A percentile compares a stretch with the other conserved stretches of the same genome.
These are phyloP conservation scores for Theropithecus gelada DNA, from an alignment of 2,113 vertebrate genomes.

Conservation along the genomic window DNA sequence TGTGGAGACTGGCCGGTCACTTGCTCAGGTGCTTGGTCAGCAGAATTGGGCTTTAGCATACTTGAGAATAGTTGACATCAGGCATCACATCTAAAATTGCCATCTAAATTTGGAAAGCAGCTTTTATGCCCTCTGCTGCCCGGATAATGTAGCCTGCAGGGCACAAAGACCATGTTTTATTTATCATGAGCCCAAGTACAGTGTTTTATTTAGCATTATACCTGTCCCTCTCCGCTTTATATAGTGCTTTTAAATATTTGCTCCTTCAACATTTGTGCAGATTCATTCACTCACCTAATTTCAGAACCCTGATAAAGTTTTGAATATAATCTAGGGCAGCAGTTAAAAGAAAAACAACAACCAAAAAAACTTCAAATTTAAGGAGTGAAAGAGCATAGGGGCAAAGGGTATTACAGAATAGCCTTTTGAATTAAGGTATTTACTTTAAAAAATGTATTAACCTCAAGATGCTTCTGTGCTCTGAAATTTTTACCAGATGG, in stretches of 20 bases:
- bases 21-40: constrained; percentile 26
- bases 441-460: constrained; percentile 9
- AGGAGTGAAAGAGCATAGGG: neutral
- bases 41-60: constrained; percentile 25
- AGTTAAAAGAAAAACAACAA: neutral
- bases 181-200: constrained; percentile 21
- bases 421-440: constrained; percentile 12
- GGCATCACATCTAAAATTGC: constrained; percentile 53
- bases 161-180: constrained; percentile 48
- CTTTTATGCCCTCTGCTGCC: constrained; percentile 33
- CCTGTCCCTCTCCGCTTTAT: constrained; percentile 1
- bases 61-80: constrained; percentile 31
- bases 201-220: constrained; percentile 45
- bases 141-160: neutral
- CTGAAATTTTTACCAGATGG: constrained; percentile 37
- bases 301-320: neutral
- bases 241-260: neutral
- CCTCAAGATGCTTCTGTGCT: neutral
- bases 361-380: constrained; percentile 36
- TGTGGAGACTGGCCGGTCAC: neutral
- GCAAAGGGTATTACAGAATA: neutral
- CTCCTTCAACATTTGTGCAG: constrained; percentile 28
- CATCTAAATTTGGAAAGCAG: constrained; percentile 62
- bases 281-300: constrained; percentile 41
- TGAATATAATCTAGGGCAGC: constrained; percentile 32